These are phyloP conservation scores for Hipparchia semele DNA, from an alignment of 2,888 invertebrate species.

Conservation along the genomic window DNA sequence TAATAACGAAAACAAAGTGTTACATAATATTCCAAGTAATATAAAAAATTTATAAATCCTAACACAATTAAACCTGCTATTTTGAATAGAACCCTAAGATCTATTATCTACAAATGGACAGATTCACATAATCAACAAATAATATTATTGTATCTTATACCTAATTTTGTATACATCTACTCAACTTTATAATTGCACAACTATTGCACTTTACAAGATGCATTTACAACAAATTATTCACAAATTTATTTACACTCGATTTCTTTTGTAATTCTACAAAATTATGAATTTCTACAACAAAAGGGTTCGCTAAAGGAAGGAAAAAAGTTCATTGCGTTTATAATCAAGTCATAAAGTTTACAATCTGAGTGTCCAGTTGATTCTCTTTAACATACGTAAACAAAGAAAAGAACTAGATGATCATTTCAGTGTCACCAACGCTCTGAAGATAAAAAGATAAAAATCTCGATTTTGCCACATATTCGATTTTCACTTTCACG, in stretches of 20 bases:
- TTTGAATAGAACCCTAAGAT: conserved; percentile 28
- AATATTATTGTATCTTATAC: conserved; percentile 51
- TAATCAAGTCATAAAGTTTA: not conserved
- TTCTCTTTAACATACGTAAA: not conserved
- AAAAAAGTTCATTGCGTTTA: not conserved
- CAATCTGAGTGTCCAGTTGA: not conserved
- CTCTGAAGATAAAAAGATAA: not conserved
- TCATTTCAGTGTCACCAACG: not conserved
- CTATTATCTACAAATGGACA: conserved; percentile 71
- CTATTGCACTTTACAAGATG: conserved; percentile 82
- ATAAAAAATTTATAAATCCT: conserved; percentile 21
- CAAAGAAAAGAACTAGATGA: not conserved
- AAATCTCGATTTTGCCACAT: not conserved
- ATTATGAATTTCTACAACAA: conserved; percentile 3
- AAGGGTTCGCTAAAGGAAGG: not conserved
- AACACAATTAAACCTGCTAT: conserved; percentile 28
- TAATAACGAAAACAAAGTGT: not conserved
- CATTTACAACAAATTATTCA: conserved; percentile 81
- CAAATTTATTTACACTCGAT: conserved; percentile 66
- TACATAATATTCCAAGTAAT: conserved; percentile 9
- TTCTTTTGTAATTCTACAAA: conserved; percentile 11
- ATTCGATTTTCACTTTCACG: not conserved
- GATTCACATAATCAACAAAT: conserved; percentile 72
- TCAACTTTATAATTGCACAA: conserved; percentile 79
- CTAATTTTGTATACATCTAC: conserved; percentile 75